Evolutionary conservation across 30 jellyfish, hydroid and myxozoan genomes (phyloP), one percentile per base, ranked within the genome.

Genomic region (Aurelia sp.): DNA sequence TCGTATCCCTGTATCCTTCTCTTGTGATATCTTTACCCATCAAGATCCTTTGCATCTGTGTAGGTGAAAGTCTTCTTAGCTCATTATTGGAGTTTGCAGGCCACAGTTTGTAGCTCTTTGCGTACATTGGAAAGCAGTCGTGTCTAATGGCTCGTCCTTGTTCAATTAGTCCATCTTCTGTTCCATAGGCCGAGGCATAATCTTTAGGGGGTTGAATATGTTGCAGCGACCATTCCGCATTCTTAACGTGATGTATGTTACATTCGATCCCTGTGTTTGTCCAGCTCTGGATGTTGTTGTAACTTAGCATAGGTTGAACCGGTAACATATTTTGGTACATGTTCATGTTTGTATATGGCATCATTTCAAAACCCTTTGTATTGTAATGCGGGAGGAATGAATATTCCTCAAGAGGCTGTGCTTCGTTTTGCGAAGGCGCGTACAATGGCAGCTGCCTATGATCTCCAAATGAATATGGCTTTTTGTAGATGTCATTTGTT

Each of bases 381-480:
- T 59, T 59, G 55, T 8, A 44, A 21, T 59, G 69, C 12, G 24
- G 33, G 33, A 59, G 13, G 13, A 3, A 53, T 51, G 86, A 74
- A 13, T 33, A 33, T 51, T 55, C 59, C 27, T 47, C 86, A 15
- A n/a, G 47, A 16, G 30, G 57, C 27, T 11, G 22, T 27, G 8
- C 52, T 13, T 31, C 68, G 5, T 48, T 63, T 11, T 63, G 90
- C 48, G 61, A 15, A 4, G 52, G 21, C 40, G 6, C 57, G 27
- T 11, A 20, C 21, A 69, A 11, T 13, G 87, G 87, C 61, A 84
- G 20, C 59, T 84, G 93, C 40, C 87, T 60, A 35, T 81, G 82
- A 35, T 84, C 93, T 13, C 93, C 87, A 41, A 84, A 84, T 41
- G 93, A 72, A 50, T 84, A 84, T n/a, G 87, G 87, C 30, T 57